Base-by-base conservation (phyloP, 2,113 vertebrate species). In the Apodemus speciosus region DNA sequence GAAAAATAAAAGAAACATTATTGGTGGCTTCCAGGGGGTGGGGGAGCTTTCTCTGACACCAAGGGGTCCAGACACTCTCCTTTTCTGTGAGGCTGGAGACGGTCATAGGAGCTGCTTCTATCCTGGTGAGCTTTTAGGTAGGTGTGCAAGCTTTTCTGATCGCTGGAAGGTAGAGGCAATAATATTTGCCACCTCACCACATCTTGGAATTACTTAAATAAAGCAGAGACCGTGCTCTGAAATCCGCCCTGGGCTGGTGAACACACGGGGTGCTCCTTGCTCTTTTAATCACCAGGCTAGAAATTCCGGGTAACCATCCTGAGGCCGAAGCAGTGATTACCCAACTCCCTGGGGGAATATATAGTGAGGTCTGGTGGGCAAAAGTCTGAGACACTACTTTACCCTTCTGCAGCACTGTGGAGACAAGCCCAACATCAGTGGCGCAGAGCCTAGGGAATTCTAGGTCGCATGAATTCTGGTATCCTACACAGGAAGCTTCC, bases 1-100 rank as follows among this genome's bases (percentile, higher is more conserved):
- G 97, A 95, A 98, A 96, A 96, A 98, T 95, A 95, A 97, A 97
- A 98, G 96, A 94, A 97, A 97, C 77, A 88, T 96, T 86, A 96
- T 97, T 97, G 92, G 95, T 88, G 98, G 93, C 89, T 95, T 92
- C 77, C 71, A 18, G 58, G 89, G 58, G 20, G 6, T n/a, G 68
- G 56, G 56, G 21, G 68, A 53, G 43, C 21, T 40, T 95, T 94
- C 66, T 51, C 80, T 88, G 46, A 64, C 75, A 86, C 80, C 77
- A 46, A 85, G n/a, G 76, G 77, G 46, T 92, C 88, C 53, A 89
- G 10, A 18, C 9, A 25, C 14, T 35, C 40, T 81, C 4, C 9
- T 13, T n/a, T 66, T 30, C 23, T 30, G 21, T 71, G 72, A 87
- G 38, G 21, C 16, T 27, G 35, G n/a, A 2, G 14, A 35, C 25